phyloP scores from a whole-genome alignment of 2,797 vertebrate genomes.

The Danionella dracula region DNA sequence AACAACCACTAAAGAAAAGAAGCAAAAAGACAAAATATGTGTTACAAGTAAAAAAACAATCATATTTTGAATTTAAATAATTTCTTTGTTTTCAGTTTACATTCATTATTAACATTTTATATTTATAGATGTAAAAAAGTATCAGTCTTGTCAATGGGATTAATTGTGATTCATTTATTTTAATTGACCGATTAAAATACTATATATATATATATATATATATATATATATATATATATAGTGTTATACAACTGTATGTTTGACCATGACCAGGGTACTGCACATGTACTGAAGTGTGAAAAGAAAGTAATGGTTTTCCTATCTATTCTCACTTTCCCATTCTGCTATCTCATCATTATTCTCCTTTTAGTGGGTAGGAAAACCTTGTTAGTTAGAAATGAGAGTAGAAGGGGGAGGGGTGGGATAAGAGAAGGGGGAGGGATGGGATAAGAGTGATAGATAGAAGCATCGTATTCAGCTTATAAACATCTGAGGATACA shows the following conservation, averaged over 20 bases:
- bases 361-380: conserved; percentile 55
- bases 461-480: neutral
- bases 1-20: no score
- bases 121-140: no score
- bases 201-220: no score
- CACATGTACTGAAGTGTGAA: conserved; percentile 58
- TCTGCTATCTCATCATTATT: conserved; percentile 70
- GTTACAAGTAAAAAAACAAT: no score
- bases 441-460: conserved; percentile 3
- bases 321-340: conserved; percentile 45
- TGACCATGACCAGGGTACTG: conserved; percentile 47
- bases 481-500: conserved; percentile 15
- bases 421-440: neutral
- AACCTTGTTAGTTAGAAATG: conserved; percentile 25
- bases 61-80: no score
- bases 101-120: no score
- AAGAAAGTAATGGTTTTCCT: conserved; percentile 58
- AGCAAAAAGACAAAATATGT: no score
- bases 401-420: neutral
- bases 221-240: no score
- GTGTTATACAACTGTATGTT: neutral
- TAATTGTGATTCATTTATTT: no score
- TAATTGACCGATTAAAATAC: no score
- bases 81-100: no score
- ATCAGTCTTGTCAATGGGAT: no score